Conservation (phyloP, 2,888 invertebrate genomes). For the Troglohyphantes excavatus region DNA sequence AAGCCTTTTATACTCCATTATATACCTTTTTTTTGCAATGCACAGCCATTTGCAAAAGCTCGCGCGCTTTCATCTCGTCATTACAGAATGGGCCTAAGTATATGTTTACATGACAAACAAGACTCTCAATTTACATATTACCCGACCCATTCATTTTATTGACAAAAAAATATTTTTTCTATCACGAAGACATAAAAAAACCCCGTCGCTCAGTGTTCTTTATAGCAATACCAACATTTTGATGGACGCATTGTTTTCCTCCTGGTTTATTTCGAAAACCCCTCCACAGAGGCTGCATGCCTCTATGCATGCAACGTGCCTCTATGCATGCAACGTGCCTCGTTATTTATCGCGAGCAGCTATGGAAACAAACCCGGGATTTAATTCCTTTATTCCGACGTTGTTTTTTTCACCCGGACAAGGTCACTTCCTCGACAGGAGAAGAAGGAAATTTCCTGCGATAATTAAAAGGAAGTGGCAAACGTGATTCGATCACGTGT, state of each 20-base stretch:
- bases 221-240: background rate
- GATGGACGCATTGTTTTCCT: background rate
- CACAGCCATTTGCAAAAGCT: too few relatives aligned
- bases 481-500: constrained; percentile 58
- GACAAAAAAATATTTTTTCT: background rate
- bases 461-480: constrained; percentile 32
- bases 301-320: too few relatives aligned
- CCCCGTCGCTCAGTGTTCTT: too few relatives aligned
- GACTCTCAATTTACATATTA: too few relatives aligned
- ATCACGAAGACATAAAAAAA: background rate
- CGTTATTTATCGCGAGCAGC: constrained; percentile 49
- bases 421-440: constrained; percentile 70
- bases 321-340: background rate
- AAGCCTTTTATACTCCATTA: too few relatives aligned
- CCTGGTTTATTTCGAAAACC: background rate
- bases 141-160: constrained; percentile 5
- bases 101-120: too few relatives aligned
- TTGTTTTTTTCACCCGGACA: constrained; percentile 38
- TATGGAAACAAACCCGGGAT: constrained; percentile 44
- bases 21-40: too few relatives aligned
- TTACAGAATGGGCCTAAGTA: too few relatives aligned
- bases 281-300: background rate
- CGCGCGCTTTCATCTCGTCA: too few relatives aligned
- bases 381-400: background rate
- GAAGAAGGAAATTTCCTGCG: constrained; percentile 71